Percentiles rank a stretch among this genome's conserved stretches.
phyloP scores from a whole-genome alignment of 2,113 vertebrate species.

The Triplophysa dalaica region DNA sequence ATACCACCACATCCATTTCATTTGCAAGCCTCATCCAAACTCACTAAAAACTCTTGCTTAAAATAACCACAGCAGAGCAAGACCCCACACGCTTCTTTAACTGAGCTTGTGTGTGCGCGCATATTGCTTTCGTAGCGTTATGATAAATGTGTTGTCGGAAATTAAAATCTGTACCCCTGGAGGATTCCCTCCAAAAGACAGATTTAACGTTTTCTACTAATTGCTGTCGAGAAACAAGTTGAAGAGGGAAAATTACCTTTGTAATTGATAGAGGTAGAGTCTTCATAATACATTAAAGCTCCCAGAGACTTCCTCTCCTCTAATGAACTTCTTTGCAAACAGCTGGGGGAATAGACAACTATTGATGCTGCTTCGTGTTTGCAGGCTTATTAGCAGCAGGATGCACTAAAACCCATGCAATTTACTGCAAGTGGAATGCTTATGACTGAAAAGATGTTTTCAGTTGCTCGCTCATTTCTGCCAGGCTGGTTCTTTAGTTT shows the following conservation, averaged over 20 bases:
- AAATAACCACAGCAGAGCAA: constrained; percentile 58
- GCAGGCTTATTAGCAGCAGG: constrained; percentile 13
- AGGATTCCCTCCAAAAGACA: constrained; percentile 42
- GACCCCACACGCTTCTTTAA: constrained; percentile 3
- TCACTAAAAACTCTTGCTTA: constrained; percentile 53
- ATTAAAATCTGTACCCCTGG: constrained; percentile 43
- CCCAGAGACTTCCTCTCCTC: not conserved
- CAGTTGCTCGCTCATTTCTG: not conserved
- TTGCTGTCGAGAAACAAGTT: constrained; percentile 40
- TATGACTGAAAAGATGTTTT: not conserved
- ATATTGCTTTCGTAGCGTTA: not conserved
- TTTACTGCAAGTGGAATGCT: not conserved
- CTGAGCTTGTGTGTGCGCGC: not conserved
- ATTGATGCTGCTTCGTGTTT: constrained; percentile 17
- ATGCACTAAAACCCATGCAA: not conserved
- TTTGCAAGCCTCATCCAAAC: constrained; percentile 44
- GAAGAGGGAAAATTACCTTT: constrained; percentile 42
- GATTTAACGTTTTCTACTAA: constrained; percentile 46
- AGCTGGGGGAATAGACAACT: constrained; percentile 34
- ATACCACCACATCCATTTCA: constrained; percentile 53
- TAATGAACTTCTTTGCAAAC: constrained; percentile 33
- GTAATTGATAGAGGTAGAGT: constrained; percentile 42
- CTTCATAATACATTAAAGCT: constrained; percentile 29
- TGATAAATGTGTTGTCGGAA: constrained; percentile 47
- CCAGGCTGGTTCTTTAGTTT: not conserved